These are phyloP conservation scores for Aporophyla nigra DNA, from an alignment of 2,888 invertebrate species.

Conservation along the genomic window DNA sequence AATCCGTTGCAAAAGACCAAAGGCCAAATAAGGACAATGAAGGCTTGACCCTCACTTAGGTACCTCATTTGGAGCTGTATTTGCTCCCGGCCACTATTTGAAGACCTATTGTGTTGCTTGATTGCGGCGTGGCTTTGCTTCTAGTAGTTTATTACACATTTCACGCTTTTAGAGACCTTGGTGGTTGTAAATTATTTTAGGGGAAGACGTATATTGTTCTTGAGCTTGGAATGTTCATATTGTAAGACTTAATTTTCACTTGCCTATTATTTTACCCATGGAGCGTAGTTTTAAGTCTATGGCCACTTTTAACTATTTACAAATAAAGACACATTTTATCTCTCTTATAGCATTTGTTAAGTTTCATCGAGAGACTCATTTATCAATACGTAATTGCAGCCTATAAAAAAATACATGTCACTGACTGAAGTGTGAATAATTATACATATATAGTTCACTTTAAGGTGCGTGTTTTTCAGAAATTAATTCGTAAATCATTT, in stretches of 20 bases:
- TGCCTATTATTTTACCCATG: not conserved
- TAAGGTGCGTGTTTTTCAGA: not conserved
- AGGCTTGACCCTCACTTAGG: slow-evolving; percentile 45
- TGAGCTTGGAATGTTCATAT: not conserved
- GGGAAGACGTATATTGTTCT: not conserved
- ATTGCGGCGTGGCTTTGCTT: slow-evolving; percentile 42
- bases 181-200: slow-evolving; percentile 2
- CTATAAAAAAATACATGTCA: not conserved
- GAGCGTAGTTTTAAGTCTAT: not conserved
- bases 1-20: slow-evolving; percentile 26
- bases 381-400: not conserved
- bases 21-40: slow-evolving; percentile 49
- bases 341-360: not conserved
- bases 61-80: slow-evolving; percentile 53
- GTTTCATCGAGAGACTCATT: not conserved
- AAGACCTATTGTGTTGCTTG: slow-evolving; percentile 50
- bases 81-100: slow-evolving; percentile 45
- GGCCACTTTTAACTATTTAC: no score
- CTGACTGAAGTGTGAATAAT: not conserved
- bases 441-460: not conserved
- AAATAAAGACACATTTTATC: no score
- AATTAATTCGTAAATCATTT: not conserved
- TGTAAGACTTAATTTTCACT: no score
- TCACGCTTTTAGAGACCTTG: not conserved
- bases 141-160: slow-evolving; percentile 48